Evolutionary conservation across 1,140 invertebrate genomes (phyloP).

Genomic region (Phocides pigmalion): DNA sequence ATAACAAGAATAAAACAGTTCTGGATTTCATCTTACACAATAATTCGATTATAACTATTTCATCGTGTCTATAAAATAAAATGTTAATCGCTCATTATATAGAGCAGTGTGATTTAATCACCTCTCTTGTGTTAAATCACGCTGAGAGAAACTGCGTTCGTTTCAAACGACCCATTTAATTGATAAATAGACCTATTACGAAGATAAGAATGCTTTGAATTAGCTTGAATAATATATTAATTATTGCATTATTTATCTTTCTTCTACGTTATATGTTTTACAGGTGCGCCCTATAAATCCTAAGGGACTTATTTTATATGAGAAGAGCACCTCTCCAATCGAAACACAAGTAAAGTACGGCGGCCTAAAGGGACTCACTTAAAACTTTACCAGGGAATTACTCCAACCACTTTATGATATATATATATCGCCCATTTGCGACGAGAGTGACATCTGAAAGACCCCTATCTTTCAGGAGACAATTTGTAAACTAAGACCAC

Average conservation of each 20-base stretch:
- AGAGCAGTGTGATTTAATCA: constrained; percentile 9
- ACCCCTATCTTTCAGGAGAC: too few species aligned
- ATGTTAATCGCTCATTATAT: constrained; percentile 14
- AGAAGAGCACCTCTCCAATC: too few species aligned
- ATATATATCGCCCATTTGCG: too few species aligned
- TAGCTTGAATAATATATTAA: constrained; percentile 16
- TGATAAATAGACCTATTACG: constrained; percentile 32
- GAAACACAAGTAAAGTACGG: too few species aligned
- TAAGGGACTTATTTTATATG: too few species aligned
- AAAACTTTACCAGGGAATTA: too few species aligned
- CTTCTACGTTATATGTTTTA: too few species aligned
- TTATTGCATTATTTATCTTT: constrained; percentile 9
- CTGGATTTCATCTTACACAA: constrained; percentile 9
- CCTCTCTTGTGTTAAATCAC: constrained; percentile 24
- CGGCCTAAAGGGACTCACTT: too few species aligned
- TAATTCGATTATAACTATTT: neutral
- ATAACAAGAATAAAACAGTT: constrained; percentile 16
- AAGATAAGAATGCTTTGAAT: constrained; percentile 32
- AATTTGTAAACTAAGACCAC: too few species aligned
- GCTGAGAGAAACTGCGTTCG: constrained; percentile 17
- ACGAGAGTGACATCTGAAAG: too few species aligned
- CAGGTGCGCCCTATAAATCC: too few species aligned
- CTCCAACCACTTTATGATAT: too few species aligned
- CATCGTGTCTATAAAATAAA: constrained; percentile 6
- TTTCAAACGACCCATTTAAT: constrained; percentile 32